These are phyloP conservation scores for Acridotheres tristis DNA, from an alignment of 2,797 vertebrate species.

Conservation along the genomic window DNA sequence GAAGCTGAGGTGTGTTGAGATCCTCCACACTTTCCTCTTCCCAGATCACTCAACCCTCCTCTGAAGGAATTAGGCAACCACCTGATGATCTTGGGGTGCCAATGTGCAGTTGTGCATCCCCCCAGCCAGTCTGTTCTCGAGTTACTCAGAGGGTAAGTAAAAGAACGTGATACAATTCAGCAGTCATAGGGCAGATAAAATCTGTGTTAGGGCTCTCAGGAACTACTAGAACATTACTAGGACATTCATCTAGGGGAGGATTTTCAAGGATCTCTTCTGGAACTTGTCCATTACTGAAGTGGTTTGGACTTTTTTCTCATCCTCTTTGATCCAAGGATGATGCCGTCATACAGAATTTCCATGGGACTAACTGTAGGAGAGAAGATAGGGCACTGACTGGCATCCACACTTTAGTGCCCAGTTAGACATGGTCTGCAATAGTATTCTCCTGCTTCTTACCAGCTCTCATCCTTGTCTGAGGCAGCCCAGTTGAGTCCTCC, in stretches of 20 bases:
- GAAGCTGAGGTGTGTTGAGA: neutral
- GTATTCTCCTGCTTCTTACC: neutral
- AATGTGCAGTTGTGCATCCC: neutral
- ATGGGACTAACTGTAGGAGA: neutral
- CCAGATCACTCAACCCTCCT: neutral
- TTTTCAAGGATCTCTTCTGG: neutral
- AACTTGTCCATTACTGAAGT: neutral
- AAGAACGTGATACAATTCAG: neutral
- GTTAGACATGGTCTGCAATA: neutral
- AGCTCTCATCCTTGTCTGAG: neutral
- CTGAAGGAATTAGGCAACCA: neutral
- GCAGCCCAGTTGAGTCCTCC: neutral
- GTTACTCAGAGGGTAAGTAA: neutral
- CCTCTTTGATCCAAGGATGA: neutral
- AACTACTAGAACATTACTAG: neutral
- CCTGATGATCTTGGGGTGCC: neutral
- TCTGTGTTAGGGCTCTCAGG: neutral
- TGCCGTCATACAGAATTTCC: neutral
- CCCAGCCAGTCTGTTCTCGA: neutral
- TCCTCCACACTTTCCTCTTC: neutral
- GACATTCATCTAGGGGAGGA: neutral
- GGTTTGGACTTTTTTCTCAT: neutral
- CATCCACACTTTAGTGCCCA: neutral
- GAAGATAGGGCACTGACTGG: neutral
- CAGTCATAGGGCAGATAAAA: neutral